Conservation (phyloP, 2,797 vertebrate genomes). For the Scyliorhinus canicula region DNA sequence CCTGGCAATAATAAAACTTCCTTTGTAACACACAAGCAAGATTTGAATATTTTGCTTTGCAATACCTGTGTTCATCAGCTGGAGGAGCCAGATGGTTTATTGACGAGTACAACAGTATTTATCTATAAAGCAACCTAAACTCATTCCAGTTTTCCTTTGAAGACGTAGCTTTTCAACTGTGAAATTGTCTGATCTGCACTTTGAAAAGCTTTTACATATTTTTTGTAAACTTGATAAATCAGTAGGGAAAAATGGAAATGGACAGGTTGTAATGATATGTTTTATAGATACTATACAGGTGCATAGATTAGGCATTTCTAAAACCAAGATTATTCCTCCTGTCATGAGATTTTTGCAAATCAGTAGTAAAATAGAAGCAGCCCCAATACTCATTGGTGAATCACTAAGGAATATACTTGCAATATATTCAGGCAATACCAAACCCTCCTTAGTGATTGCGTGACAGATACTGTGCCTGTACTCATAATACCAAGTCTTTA, state of each 20-base stretch:
- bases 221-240: neutral
- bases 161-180: slow-evolving; percentile 2
- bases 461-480: neutral
- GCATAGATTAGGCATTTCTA: neutral
- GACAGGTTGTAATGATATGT: neutral
- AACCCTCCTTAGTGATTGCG: neutral
- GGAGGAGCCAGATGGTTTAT: slow-evolving; percentile 7
- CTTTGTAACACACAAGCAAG: neutral
- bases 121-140: neutral
- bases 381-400: neutral
- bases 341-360: neutral
- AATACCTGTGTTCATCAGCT: neutral
- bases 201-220: neutral
- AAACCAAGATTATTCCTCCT: neutral
- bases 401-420: neutral
- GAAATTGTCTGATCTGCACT: neutral
- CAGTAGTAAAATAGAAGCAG: neutral
- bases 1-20: neutral
- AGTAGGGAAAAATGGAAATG: neutral
- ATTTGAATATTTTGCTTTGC: neutral
- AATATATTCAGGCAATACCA: neutral
- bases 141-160: neutral
- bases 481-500: neutral
- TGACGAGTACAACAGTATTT: neutral
- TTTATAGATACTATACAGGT: neutral